Percentiles rank a stretch among this genome's conserved stretches.
Evolutionary conservation across 2,113 vertebrate species (phyloP).

Genomic region (Scomber japonicus): DNA sequence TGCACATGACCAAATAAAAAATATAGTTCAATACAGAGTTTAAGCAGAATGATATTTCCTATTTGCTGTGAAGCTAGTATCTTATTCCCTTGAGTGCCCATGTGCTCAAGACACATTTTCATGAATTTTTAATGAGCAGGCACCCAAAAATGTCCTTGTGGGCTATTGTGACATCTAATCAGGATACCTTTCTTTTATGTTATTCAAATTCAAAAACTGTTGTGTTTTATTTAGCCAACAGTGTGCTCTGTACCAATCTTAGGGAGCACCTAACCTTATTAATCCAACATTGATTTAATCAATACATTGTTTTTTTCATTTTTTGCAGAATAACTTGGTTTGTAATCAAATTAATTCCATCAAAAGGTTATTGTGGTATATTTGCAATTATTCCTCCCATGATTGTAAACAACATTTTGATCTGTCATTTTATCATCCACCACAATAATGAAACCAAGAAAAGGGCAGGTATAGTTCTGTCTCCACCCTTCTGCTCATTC

Average conservation of each 20-base stretch:
- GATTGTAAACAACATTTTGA: slow-evolving; percentile 49
- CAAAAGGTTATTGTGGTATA: slow-evolving; percentile 35
- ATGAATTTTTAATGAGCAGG: not conserved
- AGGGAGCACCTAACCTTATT: not conserved
- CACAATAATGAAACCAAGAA: slow-evolving; percentile 25
- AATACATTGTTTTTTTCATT: not conserved
- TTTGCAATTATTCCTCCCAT: slow-evolving; percentile 20
- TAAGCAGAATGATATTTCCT: not conserved
- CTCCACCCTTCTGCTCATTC: slow-evolving; percentile 35
- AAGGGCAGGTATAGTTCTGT: slow-evolving; percentile 34
- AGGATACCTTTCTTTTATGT: not conserved
- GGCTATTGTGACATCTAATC: not conserved
- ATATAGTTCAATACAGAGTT: not conserved
- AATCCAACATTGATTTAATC: not conserved
- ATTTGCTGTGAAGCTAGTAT: not conserved
- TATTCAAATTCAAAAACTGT: not conserved
- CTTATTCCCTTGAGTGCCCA: not conserved
- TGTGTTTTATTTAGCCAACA: not conserved
- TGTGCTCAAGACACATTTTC: not conserved
- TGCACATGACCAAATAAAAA: not conserved
- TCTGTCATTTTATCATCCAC: slow-evolving; percentile 21
- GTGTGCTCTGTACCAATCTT: not conserved
- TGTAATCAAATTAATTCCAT: slow-evolving; percentile 14
- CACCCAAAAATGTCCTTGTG: not conserved
- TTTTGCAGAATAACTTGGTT: slow-evolving; percentile 21